Conservation (phyloP, 2,888 invertebrate species). For the Heliconius sara region DNA sequence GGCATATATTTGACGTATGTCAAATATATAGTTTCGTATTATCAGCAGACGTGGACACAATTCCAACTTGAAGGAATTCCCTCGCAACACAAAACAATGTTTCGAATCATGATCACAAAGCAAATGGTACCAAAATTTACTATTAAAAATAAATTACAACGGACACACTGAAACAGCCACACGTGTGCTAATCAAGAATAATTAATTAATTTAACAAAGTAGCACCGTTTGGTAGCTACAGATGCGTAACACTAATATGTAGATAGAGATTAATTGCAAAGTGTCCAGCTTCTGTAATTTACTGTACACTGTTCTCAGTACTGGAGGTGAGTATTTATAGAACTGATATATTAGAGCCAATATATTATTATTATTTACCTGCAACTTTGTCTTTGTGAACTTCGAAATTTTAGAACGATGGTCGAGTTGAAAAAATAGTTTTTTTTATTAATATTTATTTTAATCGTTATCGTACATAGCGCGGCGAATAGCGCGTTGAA, state of each 20-base stretch:
- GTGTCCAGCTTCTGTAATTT: not conserved
- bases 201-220: not conserved
- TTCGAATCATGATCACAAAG: too few species aligned
- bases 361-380: not conserved
- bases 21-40: too few species aligned
- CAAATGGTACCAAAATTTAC: not conserved
- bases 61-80: too few species aligned
- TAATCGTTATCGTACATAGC: too few species aligned
- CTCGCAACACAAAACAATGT: too few species aligned
- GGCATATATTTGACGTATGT: not conserved
- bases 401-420: not conserved
- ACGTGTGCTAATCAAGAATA: not conserved
- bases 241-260: not conserved
- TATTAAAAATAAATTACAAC: not conserved
- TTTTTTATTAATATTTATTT: too few species aligned
- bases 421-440: not conserved
- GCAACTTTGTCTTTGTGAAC: not conserved
- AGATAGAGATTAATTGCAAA: conserved; percentile 15
- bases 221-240: not conserved
- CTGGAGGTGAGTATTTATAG: not conserved
- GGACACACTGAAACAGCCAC: not conserved
- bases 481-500: too few species aligned
- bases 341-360: not conserved
- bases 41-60: not conserved
- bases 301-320: not conserved